Evolutionary conservation across 2,113 vertebrate genomes (phyloP).

Genomic region (Rhynchomys soricoides): DNA sequence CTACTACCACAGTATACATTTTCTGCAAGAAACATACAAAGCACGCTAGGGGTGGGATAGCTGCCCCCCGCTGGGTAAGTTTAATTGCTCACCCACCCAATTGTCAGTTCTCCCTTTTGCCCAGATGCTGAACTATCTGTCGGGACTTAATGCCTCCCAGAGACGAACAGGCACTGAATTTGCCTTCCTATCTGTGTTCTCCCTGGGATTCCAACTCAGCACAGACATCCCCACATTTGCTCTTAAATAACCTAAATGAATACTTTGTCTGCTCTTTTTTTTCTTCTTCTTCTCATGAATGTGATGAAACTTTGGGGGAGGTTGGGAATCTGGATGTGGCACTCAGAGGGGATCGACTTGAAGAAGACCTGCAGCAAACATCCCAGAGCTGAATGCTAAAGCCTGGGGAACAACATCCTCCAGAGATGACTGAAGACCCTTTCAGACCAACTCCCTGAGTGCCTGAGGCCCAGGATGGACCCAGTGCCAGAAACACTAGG

Average conservation of each 20-base stretch:
- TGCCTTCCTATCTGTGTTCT: neutral
- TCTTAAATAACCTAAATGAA: neutral
- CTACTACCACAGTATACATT: no score
- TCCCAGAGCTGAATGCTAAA: neutral
- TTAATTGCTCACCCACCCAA: neutral
- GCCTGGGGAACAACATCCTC: no score
- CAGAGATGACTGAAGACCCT: neutral
- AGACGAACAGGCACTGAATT: neutral
- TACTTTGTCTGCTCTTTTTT: neutral
- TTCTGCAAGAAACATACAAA: neutral
- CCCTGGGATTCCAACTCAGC: neutral
- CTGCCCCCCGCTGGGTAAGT: neutral
- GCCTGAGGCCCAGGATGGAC: neutral
- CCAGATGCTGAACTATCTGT: no score
- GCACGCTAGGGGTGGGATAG: neutral
- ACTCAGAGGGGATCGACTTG: neutral
- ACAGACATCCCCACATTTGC: neutral
- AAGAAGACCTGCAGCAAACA: neutral
- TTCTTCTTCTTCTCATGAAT: neutral
- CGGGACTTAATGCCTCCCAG: neutral
- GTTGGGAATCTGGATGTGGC: neutral
- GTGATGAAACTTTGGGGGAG: neutral
- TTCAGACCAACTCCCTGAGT: fast-evolving
- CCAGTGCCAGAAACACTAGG: neutral
- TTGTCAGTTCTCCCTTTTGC: neutral